Percentiles rank a stretch among this genome's conserved stretches.
Evolutionary conservation across 2,888 invertebrate species (phyloP).

Genomic region (Xestoiulus laeticollis): DNA sequence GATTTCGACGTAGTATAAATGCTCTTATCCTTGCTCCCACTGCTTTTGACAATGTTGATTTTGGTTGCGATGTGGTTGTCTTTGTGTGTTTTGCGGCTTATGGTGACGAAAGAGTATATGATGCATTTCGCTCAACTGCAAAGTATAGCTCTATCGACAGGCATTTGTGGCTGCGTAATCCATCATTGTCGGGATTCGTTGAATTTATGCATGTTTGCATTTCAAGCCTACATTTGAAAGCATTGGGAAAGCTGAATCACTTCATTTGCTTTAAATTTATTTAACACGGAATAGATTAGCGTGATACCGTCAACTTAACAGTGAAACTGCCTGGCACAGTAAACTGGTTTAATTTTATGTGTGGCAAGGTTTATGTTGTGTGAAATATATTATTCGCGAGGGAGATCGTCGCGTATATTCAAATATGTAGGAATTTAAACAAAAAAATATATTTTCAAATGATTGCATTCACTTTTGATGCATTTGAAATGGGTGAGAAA

Average conservation of each 20-base stretch:
- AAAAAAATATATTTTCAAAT: too few relatives aligned
- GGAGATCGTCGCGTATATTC: too few relatives aligned
- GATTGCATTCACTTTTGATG: too few relatives aligned
- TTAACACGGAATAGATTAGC: background rate
- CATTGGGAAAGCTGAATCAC: background rate
- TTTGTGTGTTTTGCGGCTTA: background rate
- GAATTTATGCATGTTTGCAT: background rate
- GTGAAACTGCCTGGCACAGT: too few relatives aligned
- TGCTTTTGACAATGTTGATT: conserved; percentile 12
- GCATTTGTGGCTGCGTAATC: background rate
- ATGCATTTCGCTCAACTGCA: background rate
- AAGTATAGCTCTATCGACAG: background rate
- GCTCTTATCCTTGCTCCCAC: background rate
- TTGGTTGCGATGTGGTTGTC: background rate
- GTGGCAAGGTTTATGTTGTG: too few relatives aligned
- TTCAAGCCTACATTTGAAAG: background rate
- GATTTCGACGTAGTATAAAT: background rate
- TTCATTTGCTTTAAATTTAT: background rate
- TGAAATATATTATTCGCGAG: too few relatives aligned
- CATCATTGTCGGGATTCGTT: background rate
- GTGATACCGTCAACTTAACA: background rate
- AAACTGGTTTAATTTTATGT: too few relatives aligned
- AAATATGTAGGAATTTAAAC: too few relatives aligned
- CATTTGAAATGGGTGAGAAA: too few relatives aligned
- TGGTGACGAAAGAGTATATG: background rate